These are phyloP conservation scores for Anthopleura xanthogrammica DNA, from an alignment of 92 coral and sea anemone species.

Conservation along the genomic window DNA sequence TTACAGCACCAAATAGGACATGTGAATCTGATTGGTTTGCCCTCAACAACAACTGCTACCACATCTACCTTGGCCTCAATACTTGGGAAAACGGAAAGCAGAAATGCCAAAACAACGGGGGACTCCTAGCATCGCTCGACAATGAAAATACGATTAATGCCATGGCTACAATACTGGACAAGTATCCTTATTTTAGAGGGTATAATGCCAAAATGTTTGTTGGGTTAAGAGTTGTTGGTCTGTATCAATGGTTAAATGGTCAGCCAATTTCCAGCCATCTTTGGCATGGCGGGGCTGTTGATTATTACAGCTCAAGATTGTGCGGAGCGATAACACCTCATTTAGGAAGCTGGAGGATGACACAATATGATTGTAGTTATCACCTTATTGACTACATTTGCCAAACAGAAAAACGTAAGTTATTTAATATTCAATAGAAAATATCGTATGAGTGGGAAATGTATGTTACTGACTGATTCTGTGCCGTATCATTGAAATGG, in stretches of 20 bases:
- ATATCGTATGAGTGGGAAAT: too few species aligned
- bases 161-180: slow-evolving; percentile 28
- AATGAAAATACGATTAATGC: slow-evolving; percentile 28
- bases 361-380: background rate
- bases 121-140: slow-evolving; percentile 52
- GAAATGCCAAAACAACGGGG: slow-evolving; percentile 11
- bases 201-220: slow-evolving; percentile 17
- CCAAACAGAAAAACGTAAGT: slow-evolving; percentile 11
- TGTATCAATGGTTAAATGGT: slow-evolving; percentile 37
- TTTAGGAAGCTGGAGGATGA: background rate
- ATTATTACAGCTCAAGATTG: background rate
- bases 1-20: background rate
- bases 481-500: too few species aligned
- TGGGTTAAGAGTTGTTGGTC: slow-evolving; percentile 41
- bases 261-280: slow-evolving; percentile 8
- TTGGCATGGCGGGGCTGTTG: background rate
- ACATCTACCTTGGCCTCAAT: background rate
- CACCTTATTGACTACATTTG: slow-evolving; percentile 16
- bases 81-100: slow-evolving; percentile 19
- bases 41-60: slow-evolving; percentile 20
- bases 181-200: background rate
- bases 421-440: too few species aligned
- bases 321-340: slow-evolving; percentile 26
- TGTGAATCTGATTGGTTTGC: slow-evolving; percentile 41
- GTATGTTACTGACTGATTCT: too few species aligned